phyloP scores from a whole-genome alignment of 2,113 vertebrate genomes.

The Hydrochoerus hydrochaeris region DNA sequence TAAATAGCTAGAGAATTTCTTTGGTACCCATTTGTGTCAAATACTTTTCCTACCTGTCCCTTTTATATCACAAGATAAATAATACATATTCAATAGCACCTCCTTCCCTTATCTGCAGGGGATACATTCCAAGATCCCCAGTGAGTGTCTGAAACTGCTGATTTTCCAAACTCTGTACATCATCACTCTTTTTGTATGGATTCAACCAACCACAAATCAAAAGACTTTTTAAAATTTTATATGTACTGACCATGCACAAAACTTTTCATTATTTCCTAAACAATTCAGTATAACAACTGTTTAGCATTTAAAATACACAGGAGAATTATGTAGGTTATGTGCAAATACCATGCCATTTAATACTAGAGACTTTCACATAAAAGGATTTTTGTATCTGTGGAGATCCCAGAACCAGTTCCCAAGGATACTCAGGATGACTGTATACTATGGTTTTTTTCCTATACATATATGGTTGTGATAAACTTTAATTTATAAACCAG shows the following conservation, averaged over 20 bases:
- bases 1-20: constrained; percentile 35
- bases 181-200: not conserved
- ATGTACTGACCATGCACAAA: not conserved
- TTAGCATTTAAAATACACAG: not conserved
- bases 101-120: not conserved
- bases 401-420: not conserved
- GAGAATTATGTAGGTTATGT: not conserved
- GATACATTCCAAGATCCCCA: not conserved
- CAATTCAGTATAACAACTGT: not conserved
- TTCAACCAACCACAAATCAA: not conserved
- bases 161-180: not conserved
- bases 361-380: not conserved
- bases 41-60: not conserved
- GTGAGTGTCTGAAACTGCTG: not conserved
- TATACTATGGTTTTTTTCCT: not conserved
- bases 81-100: not conserved
- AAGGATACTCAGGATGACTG: not conserved
- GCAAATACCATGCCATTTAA: not conserved
- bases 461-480: no score
- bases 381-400: not conserved
- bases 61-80: not conserved
- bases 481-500: not conserved
- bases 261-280: not conserved
- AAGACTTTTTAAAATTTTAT: not conserved
- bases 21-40: not conserved